A percentile compares a stretch with the other conserved stretches of the same genome.
Conservation (phyloP, 2,888 invertebrate species). For the Drepanosiphum platanoidis region DNA sequence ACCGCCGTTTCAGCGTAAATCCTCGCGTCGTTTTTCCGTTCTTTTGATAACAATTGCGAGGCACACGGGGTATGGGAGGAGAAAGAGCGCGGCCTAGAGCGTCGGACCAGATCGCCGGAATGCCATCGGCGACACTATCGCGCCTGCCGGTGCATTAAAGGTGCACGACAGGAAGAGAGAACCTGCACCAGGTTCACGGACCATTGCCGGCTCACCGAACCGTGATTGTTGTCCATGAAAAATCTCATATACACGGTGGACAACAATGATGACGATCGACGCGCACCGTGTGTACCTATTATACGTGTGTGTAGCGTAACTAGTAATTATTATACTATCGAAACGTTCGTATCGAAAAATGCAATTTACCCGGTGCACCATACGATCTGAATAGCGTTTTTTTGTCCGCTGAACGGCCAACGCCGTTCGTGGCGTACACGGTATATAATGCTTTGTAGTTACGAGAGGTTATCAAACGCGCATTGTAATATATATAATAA, state of each 20-base stretch:
- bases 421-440: background rate
- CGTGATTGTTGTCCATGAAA: constrained; percentile 53
- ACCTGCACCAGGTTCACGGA: constrained; percentile 24
- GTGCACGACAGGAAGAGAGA: constrained; percentile 44
- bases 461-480: background rate
- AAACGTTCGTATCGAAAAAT: constrained; percentile 26
- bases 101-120: no score
- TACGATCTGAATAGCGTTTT: background rate
- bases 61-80: background rate
- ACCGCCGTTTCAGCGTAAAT: no score
- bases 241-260: constrained; percentile 18
- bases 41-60: background rate
- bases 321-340: constrained; percentile 17
- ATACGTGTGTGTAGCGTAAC: background rate
- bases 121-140: constrained; percentile 7
- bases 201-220: constrained; percentile 55
- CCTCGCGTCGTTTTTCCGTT: background rate
- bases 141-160: constrained; percentile 5
- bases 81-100: constrained; percentile 16
- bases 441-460: no score
- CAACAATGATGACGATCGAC: constrained; percentile 36
- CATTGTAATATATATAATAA: background rate
- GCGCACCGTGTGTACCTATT: background rate
- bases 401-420: background rate
- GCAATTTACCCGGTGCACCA: background rate